A percentile compares a stretch with the other conserved stretches of the same genome.
These are phyloP conservation scores for Gryllus longicercus DNA, from an alignment of 2,888 invertebrate species.

Conservation along the genomic window DNA sequence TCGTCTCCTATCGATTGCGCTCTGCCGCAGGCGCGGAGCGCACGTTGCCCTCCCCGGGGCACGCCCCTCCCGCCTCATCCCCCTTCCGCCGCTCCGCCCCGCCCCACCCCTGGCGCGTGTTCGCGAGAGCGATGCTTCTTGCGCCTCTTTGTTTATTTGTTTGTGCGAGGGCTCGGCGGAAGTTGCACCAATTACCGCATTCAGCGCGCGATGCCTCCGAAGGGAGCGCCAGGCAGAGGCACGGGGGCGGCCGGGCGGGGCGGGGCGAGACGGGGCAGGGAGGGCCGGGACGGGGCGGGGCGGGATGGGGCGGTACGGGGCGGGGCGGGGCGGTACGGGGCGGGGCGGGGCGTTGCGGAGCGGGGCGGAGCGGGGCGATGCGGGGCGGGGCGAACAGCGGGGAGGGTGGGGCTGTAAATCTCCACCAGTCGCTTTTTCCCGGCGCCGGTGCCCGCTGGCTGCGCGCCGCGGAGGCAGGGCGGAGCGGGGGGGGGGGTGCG, in stretches of 20 bases:
- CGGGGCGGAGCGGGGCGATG: not conserved
- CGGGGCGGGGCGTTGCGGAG: not conserved
- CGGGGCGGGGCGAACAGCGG: too few species aligned
- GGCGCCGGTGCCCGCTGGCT: too few species aligned
- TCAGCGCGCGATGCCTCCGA: conserved; percentile 6
- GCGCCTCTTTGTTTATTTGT: not conserved
- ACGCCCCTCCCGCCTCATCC: not conserved
- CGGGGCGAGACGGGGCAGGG: too few species aligned
- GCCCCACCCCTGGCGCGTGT: not conserved
- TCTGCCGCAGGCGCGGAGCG: not conserved
- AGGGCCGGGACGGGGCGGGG: too few species aligned
- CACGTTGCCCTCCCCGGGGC: not conserved
- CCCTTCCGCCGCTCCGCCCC: not conserved
- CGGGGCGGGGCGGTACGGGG: too few species aligned
- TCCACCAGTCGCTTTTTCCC: too few species aligned
- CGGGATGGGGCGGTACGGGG: too few species aligned
- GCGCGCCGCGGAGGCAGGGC: too few species aligned
- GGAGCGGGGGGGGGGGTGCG: too few species aligned
- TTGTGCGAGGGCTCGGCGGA: not conserved
- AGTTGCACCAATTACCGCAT: not conserved
- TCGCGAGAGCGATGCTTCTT: not conserved
- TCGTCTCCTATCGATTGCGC: not conserved
- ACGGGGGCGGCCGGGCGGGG: not conserved
- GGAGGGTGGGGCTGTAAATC: too few species aligned
- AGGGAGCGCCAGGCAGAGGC: not conserved